Base-by-base conservation (phyloP, 1,140 invertebrate species). In the Atta colombica region DNA sequence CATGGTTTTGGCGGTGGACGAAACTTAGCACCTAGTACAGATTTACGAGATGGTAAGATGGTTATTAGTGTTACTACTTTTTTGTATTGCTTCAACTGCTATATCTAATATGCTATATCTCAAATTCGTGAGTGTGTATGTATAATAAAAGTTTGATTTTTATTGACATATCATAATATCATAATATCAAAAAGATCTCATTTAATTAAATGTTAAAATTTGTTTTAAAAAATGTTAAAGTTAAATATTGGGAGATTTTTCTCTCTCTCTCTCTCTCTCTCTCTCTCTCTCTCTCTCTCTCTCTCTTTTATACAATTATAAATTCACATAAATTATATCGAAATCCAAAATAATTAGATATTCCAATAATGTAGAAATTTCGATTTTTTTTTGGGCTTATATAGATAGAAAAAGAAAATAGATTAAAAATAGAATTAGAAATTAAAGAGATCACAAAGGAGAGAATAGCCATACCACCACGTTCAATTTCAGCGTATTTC, bases 1-100 rank as follows among this genome's bases (percentile, higher is more conserved):
- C 98, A 98, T 92, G 98, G 98, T 18, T 98, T 98, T 90, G 97
- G 97, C 0, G 98, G 98, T 0, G 98, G 98, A 0, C 95, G 97
- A 74, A 97, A 97, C 92, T 95, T 97, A 25, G 97, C 97, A 7
- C 98, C 98, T 0, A 98, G 97, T 94, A 98, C 98, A 1, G 97
- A 98, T 94, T 96, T 98, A 93, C 95, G 98, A 71, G 96, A 97
- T 89, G 96, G 96, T 96, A 93, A 75, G 49, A 25, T 25, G 0
- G 25, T 25, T 25, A 25, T 25, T 25, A 25, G 25, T 25, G 25
- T 25, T 25, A 25, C 25, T 25, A 25, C 25, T 25, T 25, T 25
- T 25, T 25, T 25, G 25, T 25, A 25, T 25, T 25, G 25, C 25
- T 25, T 25, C 25, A 25, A 25, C 25, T 25, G 25, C 25, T 25